Evolutionary conservation across 2,113 vertebrate species (phyloP).

Genomic region (Ceyx margarethae): DNA sequence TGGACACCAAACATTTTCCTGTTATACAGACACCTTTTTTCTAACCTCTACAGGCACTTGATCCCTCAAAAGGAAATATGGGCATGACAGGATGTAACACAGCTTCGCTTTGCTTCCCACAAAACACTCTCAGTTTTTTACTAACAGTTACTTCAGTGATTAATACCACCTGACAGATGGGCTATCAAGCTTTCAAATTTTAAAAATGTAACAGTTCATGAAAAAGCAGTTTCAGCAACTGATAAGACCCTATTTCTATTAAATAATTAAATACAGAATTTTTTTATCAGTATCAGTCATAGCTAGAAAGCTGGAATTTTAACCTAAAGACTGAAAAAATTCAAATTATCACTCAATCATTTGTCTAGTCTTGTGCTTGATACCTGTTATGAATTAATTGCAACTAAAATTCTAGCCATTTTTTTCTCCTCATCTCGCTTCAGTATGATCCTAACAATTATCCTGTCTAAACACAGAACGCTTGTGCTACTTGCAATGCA

Average conservation of each 20-base stretch:
- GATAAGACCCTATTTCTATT: background rate
- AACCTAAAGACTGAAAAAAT: background rate
- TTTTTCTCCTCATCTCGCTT: background rate
- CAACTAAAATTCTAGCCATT: background rate
- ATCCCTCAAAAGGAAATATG: background rate
- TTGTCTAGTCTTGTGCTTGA: background rate
- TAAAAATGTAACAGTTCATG: background rate
- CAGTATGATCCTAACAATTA: background rate
- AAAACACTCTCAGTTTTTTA: background rate
- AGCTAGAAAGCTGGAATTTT: background rate
- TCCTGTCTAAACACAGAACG: background rate
- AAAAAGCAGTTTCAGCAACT: background rate
- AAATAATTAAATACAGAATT: background rate
- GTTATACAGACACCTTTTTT: background rate
- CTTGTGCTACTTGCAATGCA: background rate
- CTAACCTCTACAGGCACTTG: background rate
- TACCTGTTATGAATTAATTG: background rate
- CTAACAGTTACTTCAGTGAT: background rate
- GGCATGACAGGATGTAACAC: rapidly evolving
- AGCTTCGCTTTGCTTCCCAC: background rate
- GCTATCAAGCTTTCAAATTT: background rate
- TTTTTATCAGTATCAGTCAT: background rate
- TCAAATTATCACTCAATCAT: background rate
- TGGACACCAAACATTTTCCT: background rate
- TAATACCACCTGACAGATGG: background rate